These are phyloP conservation scores for Norana najaformis DNA, from an alignment of 2,888 invertebrate genomes.

Conservation along the genomic window DNA sequence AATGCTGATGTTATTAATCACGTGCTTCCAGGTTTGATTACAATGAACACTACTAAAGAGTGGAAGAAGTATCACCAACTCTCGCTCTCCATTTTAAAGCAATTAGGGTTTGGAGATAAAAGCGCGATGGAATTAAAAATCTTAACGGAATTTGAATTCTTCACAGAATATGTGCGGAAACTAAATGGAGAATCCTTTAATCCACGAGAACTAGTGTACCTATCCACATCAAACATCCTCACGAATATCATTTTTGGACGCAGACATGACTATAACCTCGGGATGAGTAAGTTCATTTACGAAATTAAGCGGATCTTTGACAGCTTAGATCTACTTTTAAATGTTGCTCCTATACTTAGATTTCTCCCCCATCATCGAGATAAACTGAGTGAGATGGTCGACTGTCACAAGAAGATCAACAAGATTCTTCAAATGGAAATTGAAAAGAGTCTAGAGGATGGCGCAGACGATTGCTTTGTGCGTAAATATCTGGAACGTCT, in stretches of 20 bases:
- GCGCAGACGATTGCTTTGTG: too few species aligned
- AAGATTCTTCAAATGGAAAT: not conserved
- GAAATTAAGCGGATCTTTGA: not conserved
- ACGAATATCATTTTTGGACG: not conserved
- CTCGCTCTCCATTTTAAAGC: not conserved
- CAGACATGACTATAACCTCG: not conserved
- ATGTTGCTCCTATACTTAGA: not conserved
- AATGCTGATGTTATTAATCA: not conserved
- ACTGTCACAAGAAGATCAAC: not conserved
- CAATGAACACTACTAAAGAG: not conserved
- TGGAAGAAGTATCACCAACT: not conserved
- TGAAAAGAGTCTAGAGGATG: too few species aligned
- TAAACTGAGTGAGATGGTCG: not conserved
- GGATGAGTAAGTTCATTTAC: not conserved
- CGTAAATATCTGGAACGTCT: too few species aligned
- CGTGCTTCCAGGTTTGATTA: not conserved
- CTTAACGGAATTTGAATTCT: not conserved
- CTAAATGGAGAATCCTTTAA: not conserved
- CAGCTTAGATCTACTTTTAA: not conserved
- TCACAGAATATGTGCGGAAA: not conserved
- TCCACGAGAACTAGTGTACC: not conserved
- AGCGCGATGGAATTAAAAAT: not conserved
- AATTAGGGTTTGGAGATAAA: not conserved
- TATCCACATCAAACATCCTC: not conserved
- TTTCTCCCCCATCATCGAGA: not conserved